Evolutionary conservation across 1,140 invertebrate species (phyloP).

Genomic region (Neodiprion virginianus): DNA sequence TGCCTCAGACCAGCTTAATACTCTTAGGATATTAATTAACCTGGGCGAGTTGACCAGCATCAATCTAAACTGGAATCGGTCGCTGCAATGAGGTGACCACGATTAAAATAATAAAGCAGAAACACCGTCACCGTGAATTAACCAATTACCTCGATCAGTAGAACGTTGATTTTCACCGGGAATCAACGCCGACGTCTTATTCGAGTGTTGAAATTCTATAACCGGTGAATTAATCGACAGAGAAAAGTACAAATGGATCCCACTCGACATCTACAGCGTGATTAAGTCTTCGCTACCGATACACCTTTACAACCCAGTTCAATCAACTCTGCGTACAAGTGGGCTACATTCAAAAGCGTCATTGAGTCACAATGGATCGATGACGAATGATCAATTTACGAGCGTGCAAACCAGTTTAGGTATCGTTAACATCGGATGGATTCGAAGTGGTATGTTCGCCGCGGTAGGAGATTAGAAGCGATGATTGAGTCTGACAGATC

Average conservation of each 20-base stretch:
- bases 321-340: neutral
- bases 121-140: neutral
- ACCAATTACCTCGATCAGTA: neutral
- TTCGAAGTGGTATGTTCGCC: too few species aligned
- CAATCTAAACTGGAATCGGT: neutral
- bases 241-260: too few species aligned
- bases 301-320: neutral
- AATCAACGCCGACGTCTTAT: neutral
- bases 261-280: neutral
- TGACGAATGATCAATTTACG: neutral
- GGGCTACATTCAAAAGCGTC: neutral
- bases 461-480: too few species aligned
- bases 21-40: neutral
- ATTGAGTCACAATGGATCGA: neutral
- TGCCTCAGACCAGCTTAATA: neutral
- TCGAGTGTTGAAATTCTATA: neutral
- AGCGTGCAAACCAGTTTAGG: neutral
- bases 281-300: neutral
- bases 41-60: neutral
- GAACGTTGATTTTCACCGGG: neutral
- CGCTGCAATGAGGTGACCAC: neutral
- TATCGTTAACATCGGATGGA: too few species aligned
- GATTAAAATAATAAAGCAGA: neutral
- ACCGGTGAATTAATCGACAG: too few species aligned
- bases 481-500: too few species aligned